Base-by-base conservation (phyloP, 2,888 invertebrate genomes). In the Eupithecia exiguata region DNA sequence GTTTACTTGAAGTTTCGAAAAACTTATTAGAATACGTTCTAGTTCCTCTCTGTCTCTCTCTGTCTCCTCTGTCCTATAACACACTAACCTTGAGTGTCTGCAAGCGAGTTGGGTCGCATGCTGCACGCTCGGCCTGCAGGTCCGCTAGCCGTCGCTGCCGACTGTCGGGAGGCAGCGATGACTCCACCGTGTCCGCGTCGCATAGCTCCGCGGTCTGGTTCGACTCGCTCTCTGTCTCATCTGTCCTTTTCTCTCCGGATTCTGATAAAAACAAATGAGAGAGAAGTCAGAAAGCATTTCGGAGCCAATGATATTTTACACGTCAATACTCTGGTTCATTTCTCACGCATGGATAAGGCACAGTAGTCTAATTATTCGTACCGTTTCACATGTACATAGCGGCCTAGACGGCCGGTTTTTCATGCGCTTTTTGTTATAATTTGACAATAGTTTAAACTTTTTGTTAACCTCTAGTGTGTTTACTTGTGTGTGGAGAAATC, bases 41-140 rank as follows among this genome's bases (percentile, higher is more conserved):
- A 35, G 16, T 62, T 62, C 18, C 18, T 38, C n/a, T 63, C 14
- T 14, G 18, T 63, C 14, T 14, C 30, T 65, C 12, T 35, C 7
- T n/a, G 35, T 18, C 9, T 35, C 18, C 18, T 35, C 35, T 62
- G 30, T 62, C 62, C 62, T 30, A 1, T 62, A 35, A 62, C 18
- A 6, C 18, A 9, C 18, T 66, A 40, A 65, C 65, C 65, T 65
- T 97, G 73, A 97, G 93, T 81, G 96, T 96, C 84, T 96, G 97
- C 75, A 98, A 92, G 80, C 97, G 96, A 77, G 97, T 96, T 0
- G 97, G 96, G 84, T 97, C 97, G 87, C 98, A 98, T 78, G 97
- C 97, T 16, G 97, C 97, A 80, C 97, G 87, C 96, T 97, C 84
- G 94, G 95, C 94, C 95, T 97, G 96, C 80, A 97, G 86, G 84